A percentile compares a stretch with the other conserved stretches of the same genome.
These are phyloP conservation scores for Sebastes reedi DNA, from an alignment of 2,797 vertebrate species.

Conservation along the genomic window DNA sequence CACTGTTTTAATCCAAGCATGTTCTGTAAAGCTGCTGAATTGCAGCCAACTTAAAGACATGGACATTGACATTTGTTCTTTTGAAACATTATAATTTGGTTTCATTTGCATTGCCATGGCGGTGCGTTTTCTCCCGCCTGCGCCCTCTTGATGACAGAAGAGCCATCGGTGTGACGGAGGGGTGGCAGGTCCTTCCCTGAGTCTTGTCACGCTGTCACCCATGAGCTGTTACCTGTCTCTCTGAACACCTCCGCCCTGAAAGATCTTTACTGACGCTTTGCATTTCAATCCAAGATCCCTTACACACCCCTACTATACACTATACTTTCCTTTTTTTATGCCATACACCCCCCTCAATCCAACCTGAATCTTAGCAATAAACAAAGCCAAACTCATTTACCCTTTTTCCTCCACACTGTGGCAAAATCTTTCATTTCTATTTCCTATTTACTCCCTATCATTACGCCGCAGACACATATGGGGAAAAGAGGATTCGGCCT, in stretches of 20 bases:
- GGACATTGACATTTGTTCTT: slow-evolving; percentile 1
- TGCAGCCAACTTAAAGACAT: not conserved
- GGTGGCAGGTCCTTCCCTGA: slow-evolving; percentile 51
- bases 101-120: slow-evolving; percentile 44
- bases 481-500: slow-evolving; percentile 32
- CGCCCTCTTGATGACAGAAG: slow-evolving; percentile 41
- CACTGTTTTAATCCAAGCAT: not conserved
- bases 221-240: slow-evolving; percentile 57
- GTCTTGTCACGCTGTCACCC: slow-evolving; percentile 67
- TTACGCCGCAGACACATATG: slow-evolving; percentile 45
- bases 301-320: not conserved
- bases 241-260: slow-evolving; percentile 53
- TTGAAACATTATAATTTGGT: slow-evolving; percentile 29
- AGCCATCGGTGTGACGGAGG: slow-evolving; percentile 57
- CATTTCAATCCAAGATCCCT: slow-evolving; percentile 52
- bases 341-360: not conserved
- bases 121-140: slow-evolving; percentile 28
- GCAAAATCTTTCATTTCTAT: slow-evolving; percentile 51
- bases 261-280: slow-evolving; percentile 41
- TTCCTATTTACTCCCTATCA: slow-evolving; percentile 51
- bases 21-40: slow-evolving; percentile 3
- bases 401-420: not conserved
- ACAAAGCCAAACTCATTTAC: slow-evolving; percentile 35
- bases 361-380: slow-evolving; percentile 29
- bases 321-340: not conserved